phyloP scores from a whole-genome alignment of 2,797 vertebrate species.

The Pelochelys cantorii region DNA sequence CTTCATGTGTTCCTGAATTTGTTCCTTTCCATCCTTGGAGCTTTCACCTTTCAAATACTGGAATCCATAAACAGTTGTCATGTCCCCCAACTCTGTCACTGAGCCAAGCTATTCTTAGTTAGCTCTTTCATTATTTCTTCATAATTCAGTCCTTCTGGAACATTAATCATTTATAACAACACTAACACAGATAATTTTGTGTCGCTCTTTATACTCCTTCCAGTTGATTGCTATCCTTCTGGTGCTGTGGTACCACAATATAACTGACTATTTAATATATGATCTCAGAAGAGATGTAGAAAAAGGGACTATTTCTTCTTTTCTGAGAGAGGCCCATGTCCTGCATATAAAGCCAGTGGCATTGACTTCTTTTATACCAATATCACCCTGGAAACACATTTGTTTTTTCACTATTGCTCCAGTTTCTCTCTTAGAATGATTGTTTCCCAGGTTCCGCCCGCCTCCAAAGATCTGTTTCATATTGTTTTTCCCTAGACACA shows the following conservation, averaged over 20 bases:
- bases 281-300: neutral
- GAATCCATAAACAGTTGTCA: neutral
- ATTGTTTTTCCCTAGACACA: neutral
- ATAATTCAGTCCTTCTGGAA: neutral
- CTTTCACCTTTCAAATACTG: neutral
- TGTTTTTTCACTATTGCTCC: neutral
- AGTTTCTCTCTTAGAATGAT: fast-evolving
- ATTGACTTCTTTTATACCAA: neutral
- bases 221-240: neutral
- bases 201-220: neutral
- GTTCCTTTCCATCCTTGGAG: neutral
- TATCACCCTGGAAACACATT: neutral
- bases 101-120: neutral
- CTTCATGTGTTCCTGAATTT: neutral
- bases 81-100: neutral
- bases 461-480: neutral
- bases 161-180: neutral
- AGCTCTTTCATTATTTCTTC: neutral
- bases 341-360: neutral
- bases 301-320: neutral
- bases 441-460: neutral
- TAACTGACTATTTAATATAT: neutral
- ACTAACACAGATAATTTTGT: neutral
- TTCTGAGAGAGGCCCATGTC: neutral
- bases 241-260: neutral